These are phyloP conservation scores for Jordanella pulchra DNA, from an alignment of 2,797 vertebrate species.

Conservation along the genomic window DNA sequence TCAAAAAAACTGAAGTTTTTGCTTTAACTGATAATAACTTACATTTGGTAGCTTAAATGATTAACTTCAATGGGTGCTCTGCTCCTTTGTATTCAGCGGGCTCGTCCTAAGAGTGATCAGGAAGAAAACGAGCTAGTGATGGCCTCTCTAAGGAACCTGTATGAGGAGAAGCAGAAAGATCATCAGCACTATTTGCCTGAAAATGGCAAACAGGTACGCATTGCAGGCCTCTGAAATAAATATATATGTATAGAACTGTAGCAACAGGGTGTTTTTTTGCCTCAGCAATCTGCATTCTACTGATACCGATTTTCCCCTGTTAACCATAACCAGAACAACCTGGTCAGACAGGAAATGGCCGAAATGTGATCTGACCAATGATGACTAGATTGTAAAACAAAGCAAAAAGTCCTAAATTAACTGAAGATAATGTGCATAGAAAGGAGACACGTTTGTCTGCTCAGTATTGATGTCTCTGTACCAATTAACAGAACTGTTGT, in stretches of 20 bases:
- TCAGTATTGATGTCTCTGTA: not conserved
- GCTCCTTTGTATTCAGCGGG: slow-evolving; percentile 79
- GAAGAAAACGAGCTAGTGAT: slow-evolving; percentile 93
- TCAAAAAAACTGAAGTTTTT: not conserved
- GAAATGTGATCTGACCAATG: no score
- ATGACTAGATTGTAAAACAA: no score
- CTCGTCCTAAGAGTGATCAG: slow-evolving; percentile 89
- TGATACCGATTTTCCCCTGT: not conserved
- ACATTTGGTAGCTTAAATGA: not conserved
- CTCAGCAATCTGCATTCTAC: not conserved
- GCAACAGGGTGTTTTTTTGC: not conserved
- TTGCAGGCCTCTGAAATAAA: not conserved
- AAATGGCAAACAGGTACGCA: slow-evolving; percentile 84
- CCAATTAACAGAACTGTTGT: no score
- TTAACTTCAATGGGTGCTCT: not conserved
- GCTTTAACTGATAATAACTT: not conserved
- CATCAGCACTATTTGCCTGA: slow-evolving; percentile 83
- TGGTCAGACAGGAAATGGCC: not conserved
- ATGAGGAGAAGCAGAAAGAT: slow-evolving; percentile 90
- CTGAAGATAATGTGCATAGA: not conserved
- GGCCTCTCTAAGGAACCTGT: slow-evolving; percentile 85
- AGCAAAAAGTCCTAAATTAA: not conserved
- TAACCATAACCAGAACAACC: not conserved
- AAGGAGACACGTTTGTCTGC: not conserved
- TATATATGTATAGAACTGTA: not conserved